Evolutionary conservation across 1,140 invertebrate species (phyloP), one percentile per base, ranked within the genome.

Genomic region (Probaryconus sp.): DNA sequence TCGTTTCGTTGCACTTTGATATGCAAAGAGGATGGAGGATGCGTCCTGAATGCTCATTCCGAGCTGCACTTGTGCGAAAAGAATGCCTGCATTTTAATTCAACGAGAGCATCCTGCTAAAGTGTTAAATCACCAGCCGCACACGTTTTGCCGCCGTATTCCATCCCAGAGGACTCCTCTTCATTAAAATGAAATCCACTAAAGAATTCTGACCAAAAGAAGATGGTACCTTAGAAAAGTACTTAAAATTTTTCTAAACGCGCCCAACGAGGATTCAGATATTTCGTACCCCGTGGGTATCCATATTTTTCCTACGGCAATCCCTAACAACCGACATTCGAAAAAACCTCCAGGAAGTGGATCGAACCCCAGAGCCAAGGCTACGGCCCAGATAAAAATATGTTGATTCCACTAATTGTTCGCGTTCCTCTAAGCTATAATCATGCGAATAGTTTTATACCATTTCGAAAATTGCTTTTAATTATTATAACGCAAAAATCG

Each of bases 381-480:
- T n/a, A n/a, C n/a, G n/a, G n/a, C n/a, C 43, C 21, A 4, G 7
- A 1, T 7, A 5, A 4, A 48, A 28, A 30, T 68, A 60, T 60
- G 53, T 58, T 71, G 45, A 71, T 58, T 64, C 17, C 1, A 17
- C 45, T 64, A 71, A 71, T 71, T 63, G 58, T 55, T 35, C 58
- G 45, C 13, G 13, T 43, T 64, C 33, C 7, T 14, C 11, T 7
- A 30, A 18, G 47, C 31, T 67, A 73, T 73, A 74, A 74, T 74
- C 47, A 53, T 2, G 16, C 50, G 33, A 45, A 26, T 14, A 21
- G 26, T 75, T 69, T 65, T 14, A n/a, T 63, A 55, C 48, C 42
- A 68, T 76, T 71, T 21, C 63, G 5, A 63, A 71, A 67, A 71
- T 68, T 51, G 51, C 55, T 76, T 76, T 76, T 76, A 76, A 76